Evolutionary conservation across 2,888 invertebrate genomes (phyloP), one percentile per base, ranked within the genome.

Genomic region (Trissoscelio sp.): DNA sequence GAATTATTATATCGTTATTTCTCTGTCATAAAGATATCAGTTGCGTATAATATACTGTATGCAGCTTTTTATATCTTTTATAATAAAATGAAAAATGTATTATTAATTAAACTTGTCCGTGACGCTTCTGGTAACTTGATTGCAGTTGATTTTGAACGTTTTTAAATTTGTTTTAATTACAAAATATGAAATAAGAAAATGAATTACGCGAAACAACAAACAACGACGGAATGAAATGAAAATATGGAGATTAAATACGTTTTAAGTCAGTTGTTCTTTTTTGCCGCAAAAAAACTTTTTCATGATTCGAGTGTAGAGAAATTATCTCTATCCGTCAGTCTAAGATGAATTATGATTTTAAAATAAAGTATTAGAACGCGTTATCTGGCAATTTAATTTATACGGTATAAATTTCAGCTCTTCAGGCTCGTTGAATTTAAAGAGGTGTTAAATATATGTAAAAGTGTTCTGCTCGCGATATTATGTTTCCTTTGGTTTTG

Each of bases 381-480:
- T 22, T 57, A 60, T 60, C 60, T 16, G 18, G 39, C 14, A 22
- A 69, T 57, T 51, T 28, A 46, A 62, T 72, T 60, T 53, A 37
- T 31, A n/a, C 31, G 31, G 16, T 46, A 46, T 55, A 58, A 28
- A 46, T 58, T 57, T 58, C 48, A 46, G 11, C 60, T 16, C 11
- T 34, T 58, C 48, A 22, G 9, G 37, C 39, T 22, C 34, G 37
- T 39, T 55, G 16, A 62, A 44, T 31, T 66, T 67, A 58, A 66
- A 67, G 67, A 66, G 28, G 51, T 42, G 66, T 58, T 51, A 75
- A 75, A 58, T 51, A 34, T 66, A 20, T 16, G 58, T 28, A 39
- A 58, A 28, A 51, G 12, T 57, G 46, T 46, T 64, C 34, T 7
- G 62, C 20, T 60, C 22, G 18, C 53, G 18, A 16, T 39, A 60